These are phyloP conservation scores for Scaptomyza flava DNA, from an alignment of 2,888 invertebrate species.

Conservation along the genomic window DNA sequence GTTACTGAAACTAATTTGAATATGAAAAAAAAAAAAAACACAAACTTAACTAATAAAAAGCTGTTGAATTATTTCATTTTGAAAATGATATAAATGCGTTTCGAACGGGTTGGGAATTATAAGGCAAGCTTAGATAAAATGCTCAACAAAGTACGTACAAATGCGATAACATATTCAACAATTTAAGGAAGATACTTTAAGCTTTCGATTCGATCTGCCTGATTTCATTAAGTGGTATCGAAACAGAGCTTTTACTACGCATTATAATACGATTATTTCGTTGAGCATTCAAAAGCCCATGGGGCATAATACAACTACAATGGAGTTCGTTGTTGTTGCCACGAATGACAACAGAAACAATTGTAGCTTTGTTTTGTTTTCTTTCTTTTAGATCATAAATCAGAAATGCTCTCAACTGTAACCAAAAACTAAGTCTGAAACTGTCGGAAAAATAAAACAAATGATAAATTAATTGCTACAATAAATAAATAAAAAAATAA, in stretches of 20 bases:
- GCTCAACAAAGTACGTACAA: not conserved
- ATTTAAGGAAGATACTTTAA: too few species aligned
- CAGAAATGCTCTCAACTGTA: conserved; percentile 69
- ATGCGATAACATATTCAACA: not conserved
- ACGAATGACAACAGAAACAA: conserved; percentile 40
- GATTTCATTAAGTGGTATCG: conserved; percentile 19
- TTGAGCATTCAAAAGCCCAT: conserved; percentile 1
- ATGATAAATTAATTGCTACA: conserved; percentile 13
- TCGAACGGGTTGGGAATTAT: not conserved
- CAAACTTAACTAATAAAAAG: conserved; percentile 63
- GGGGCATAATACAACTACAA: conserved; percentile 37
- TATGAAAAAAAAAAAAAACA: conserved; percentile 17
- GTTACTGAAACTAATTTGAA: conserved; percentile 70
- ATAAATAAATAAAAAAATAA: not conserved
- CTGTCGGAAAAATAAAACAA: conserved; percentile 11
- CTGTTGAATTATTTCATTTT: conserved; percentile 72
- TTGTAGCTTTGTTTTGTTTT: conserved; percentile 56
- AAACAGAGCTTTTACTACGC: conserved; percentile 39
- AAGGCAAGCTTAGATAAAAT: not conserved
- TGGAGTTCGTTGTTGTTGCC: conserved; percentile 58
- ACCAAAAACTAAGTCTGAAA: conserved; percentile 57
- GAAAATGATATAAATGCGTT: conserved; percentile 51
- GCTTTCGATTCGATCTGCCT: not conserved
- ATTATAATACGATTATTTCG: conserved; percentile 42
- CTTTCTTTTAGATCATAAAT: conserved; percentile 57